Conservation (phyloP, 92 coral and sea anemone genomes). For the Metridium senile region DNA sequence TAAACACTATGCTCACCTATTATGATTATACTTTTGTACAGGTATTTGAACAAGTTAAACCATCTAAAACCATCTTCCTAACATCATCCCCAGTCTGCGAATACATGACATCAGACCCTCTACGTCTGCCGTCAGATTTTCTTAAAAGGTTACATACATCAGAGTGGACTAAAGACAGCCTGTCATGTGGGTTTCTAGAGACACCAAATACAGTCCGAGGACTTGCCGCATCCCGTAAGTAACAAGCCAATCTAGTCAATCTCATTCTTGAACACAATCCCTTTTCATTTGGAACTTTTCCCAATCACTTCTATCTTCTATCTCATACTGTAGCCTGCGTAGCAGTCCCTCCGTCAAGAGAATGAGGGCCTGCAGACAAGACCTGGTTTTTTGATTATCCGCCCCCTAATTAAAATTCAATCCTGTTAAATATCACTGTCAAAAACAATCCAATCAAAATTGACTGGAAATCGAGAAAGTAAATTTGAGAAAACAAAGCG, state of each 20-base stretch:
- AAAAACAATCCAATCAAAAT: no score
- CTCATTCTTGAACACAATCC: no score
- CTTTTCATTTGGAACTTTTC: neutral
- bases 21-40: constrained; percentile 5
- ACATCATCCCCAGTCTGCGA: constrained; percentile 82
- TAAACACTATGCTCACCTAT: no score
- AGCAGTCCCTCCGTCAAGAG: no score
- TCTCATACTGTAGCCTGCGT: no score
- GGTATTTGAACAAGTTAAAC: constrained; percentile 74
- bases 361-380: no score
- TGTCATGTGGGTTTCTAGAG: constrained; percentile 66
- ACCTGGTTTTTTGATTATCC: no score
- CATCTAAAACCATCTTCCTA: constrained; percentile 72
- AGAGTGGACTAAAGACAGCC: constrained; percentile 58
- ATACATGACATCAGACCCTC: constrained; percentile 63
- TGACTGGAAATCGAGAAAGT: no score
- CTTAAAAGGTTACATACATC: constrained; percentile 78
- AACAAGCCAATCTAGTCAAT: neutral
- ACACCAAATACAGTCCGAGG: constrained; percentile 84
- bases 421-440: no score
- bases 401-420: no score
- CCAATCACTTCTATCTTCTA: no score
- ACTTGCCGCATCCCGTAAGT: constrained; percentile 83
- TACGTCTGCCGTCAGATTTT: constrained; percentile 64
- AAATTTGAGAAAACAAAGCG: no score